phyloP scores from a whole-genome alignment of 2,797 vertebrate species.

The Cottoperca gobio region DNA sequence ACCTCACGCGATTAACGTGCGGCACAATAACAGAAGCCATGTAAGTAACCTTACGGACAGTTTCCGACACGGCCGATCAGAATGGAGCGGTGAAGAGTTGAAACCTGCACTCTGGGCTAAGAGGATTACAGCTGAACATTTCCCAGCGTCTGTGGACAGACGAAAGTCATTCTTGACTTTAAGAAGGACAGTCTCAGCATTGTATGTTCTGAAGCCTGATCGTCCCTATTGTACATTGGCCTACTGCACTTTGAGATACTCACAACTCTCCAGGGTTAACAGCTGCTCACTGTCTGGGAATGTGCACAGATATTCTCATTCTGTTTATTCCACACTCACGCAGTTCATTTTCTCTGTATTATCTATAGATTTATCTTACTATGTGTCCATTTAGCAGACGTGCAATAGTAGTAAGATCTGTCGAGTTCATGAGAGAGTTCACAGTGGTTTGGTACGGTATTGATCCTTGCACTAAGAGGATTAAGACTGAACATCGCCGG shows the following conservation, averaged over 20 bases:
- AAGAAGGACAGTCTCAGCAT: slow-evolving; percentile 65
- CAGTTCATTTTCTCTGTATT: not conserved
- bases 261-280: slow-evolving; percentile 17
- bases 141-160: slow-evolving; percentile 45
- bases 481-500: slow-evolving; percentile 23
- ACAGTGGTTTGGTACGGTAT: not conserved
- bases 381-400: not conserved
- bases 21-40: slow-evolving; percentile 8
- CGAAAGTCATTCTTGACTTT: slow-evolving; percentile 66
- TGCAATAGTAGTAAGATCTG: not conserved
- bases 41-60: slow-evolving; percentile 27
- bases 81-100: slow-evolving; percentile 44
- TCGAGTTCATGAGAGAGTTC: not conserved
- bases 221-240: slow-evolving; percentile 38
- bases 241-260: slow-evolving; percentile 50
- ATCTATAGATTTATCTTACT: not conserved
- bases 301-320: not conserved
- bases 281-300: slow-evolving; percentile 1
- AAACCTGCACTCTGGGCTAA: slow-evolving; percentile 69
- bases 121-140: slow-evolving; percentile 70
- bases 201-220: slow-evolving; percentile 53
- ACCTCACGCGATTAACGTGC: slow-evolving; percentile 6
- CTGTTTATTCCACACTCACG: slow-evolving; percentile 12
- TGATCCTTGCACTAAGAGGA: slow-evolving; percentile 36
- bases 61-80: slow-evolving; percentile 46